phyloP scores from a whole-genome alignment of 1,140 invertebrate species.

The Drosophila rhopaloa region DNA sequence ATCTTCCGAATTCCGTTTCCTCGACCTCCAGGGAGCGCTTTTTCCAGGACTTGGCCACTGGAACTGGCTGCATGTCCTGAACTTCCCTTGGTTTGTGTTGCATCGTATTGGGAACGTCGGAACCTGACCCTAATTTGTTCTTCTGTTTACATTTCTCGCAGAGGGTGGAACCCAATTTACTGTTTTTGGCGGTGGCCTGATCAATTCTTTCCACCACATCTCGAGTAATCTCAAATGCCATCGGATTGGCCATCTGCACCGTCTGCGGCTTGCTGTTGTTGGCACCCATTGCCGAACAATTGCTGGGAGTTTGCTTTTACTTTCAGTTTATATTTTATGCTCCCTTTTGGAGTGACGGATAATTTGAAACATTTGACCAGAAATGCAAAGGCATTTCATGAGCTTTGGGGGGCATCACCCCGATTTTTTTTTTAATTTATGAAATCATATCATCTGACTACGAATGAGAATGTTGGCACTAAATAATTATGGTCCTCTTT shows the following conservation, averaged over 20 bases:
- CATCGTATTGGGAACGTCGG: not conserved
- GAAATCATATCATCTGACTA: too few relatives aligned
- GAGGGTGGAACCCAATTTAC: too few relatives aligned
- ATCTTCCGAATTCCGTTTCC: conserved; percentile 57
- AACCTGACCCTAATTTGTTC: not conserved
- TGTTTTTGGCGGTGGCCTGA: conserved; percentile 16
- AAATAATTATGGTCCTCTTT: too few relatives aligned
- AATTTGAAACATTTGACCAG: conserved; percentile 22
- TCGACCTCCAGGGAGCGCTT: conserved; percentile 55
- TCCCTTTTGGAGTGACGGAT: conserved; percentile 6
- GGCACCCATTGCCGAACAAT: conserved; percentile 51
- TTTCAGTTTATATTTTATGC: not conserved
- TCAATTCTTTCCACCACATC: conserved; percentile 64
- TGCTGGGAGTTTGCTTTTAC: too few relatives aligned
- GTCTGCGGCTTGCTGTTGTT: conserved; percentile 64
- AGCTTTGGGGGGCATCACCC: too few relatives aligned
- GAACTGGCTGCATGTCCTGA: not conserved
- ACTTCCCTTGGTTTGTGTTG: not conserved
- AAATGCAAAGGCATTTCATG: not conserved
- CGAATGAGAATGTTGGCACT: too few relatives aligned
- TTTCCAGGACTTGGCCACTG: conserved; percentile 28
- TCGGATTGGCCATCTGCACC: conserved; percentile 55
- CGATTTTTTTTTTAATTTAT: too few relatives aligned
- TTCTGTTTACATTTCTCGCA: conserved; percentile 26
- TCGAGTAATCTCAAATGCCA: conserved; percentile 55